These are phyloP conservation scores for Antheraea mylitta DNA, from an alignment of 1,140 invertebrate species.

Conservation along the genomic window DNA sequence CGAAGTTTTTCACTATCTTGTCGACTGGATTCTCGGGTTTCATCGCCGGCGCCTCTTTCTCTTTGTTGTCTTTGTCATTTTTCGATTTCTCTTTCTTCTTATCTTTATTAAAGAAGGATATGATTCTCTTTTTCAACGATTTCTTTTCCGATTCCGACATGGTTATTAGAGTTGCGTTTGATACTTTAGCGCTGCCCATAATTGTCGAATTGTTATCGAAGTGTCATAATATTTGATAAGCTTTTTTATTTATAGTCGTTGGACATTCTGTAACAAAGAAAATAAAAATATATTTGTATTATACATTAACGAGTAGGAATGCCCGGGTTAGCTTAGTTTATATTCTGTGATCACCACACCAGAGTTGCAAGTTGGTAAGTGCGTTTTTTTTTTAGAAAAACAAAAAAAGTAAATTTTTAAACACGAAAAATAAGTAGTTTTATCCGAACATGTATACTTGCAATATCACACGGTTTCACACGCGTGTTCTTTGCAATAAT, in stretches of 20 bases:
- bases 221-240: background rate
- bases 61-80: constrained; percentile 3
- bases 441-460: no score
- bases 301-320: no score
- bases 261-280: constrained; percentile 12
- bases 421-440: no score
- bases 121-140: constrained; percentile 1
- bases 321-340: no score
- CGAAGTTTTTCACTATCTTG: background rate
- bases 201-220: background rate
- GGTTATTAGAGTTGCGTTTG: constrained; percentile 7
- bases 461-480: no score
- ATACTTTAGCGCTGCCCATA: constrained; percentile 11
- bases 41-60: background rate
- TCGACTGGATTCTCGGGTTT: background rate
- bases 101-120: constrained; percentile 3
- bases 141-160: constrained; percentile 8
- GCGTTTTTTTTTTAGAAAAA: no score
- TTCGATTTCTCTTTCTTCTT: constrained; percentile 6
- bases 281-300: background rate
- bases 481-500: no score
- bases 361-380: no score
- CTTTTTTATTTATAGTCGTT: constrained; percentile 6
- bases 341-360: no score
- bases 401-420: no score